phyloP scores from a whole-genome alignment of 92 coral and sea anemone genomes.

The Phymanthus crucifer region DNA sequence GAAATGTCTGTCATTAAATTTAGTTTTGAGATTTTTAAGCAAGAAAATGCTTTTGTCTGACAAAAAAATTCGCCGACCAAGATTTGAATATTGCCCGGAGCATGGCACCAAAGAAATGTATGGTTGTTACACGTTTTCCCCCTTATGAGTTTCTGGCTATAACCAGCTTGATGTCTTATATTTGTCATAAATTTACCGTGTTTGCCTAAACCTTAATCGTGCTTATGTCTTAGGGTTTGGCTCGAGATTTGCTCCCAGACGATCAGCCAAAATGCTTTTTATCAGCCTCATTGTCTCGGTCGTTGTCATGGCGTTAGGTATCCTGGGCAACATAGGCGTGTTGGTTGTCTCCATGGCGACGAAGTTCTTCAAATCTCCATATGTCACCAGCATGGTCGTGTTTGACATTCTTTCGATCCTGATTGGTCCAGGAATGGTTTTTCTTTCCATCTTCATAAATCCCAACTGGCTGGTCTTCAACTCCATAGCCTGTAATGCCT shows the following conservation, averaged over 20 bases:
- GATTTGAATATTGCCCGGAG: too few species aligned
- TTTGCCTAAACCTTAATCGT: background rate
- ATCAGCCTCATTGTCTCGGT: slow-evolving; percentile 16
- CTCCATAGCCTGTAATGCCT: slow-evolving; percentile 28
- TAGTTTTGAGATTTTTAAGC: too few species aligned
- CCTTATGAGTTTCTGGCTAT: too few species aligned
- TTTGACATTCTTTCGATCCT: slow-evolving; percentile 47
- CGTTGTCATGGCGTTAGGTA: slow-evolving; percentile 38
- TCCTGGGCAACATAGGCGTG: slow-evolving; percentile 43
- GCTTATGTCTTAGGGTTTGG: background rate
- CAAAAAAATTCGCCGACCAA: too few species aligned
- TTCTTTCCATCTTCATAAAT: slow-evolving; percentile 19
- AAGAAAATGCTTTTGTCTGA: too few species aligned
- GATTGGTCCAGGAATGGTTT: slow-evolving; percentile 43
- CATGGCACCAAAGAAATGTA: too few species aligned
- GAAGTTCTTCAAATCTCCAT: slow-evolving; percentile 23
- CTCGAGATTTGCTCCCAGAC: background rate
- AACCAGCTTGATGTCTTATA: too few species aligned
- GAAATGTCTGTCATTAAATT: too few species aligned
- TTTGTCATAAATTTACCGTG: too few species aligned
- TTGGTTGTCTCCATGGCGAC: slow-evolving; percentile 28
- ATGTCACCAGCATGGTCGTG: slow-evolving; percentile 26
- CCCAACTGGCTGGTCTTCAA: slow-evolving; percentile 31
- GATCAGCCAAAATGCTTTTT: slow-evolving; percentile 1
- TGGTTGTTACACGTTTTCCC: too few species aligned